Percentiles rank a stretch among this genome's conserved stretches.
Evolutionary conservation across 2,888 invertebrate species (phyloP).

Genomic region (Coremacera marginata): DNA sequence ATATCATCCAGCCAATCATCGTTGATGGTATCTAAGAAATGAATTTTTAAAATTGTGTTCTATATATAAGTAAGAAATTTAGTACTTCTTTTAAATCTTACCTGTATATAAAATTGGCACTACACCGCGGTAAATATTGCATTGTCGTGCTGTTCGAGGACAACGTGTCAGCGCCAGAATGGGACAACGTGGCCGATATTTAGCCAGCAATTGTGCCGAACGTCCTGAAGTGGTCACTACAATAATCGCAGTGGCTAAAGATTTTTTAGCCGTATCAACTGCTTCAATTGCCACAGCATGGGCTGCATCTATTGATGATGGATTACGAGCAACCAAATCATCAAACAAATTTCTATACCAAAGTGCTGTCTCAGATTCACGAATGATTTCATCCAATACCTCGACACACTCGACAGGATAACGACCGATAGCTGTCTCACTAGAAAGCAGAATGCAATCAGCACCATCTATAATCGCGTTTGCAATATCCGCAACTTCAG

Average conservation of each 20-base stretch:
- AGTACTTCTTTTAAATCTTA: constrained; percentile 64
- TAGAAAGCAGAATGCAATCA: constrained; percentile 97
- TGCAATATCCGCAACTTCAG: constrained; percentile 96
- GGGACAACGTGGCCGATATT: constrained; percentile 92
- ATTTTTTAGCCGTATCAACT: constrained; percentile 91
- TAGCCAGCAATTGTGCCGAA: constrained; percentile 85
- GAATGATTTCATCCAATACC: constrained; percentile 89
- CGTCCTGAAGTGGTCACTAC: constrained; percentile 73
- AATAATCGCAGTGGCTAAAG: constrained; percentile 87
- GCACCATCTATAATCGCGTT: constrained; percentile 97
- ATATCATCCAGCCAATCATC: constrained; percentile 90
- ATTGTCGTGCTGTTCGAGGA: constrained; percentile 85
- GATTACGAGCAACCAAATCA: constrained; percentile 73
- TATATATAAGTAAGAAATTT: no score
- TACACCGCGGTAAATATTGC: constrained; percentile 90
- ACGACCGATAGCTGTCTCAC: constrained; percentile 96
- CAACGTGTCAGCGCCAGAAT: constrained; percentile 89
- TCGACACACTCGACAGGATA: constrained; percentile 89
- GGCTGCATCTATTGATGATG: constrained; percentile 82
- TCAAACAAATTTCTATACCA: constrained; percentile 90
- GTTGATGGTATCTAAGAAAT: constrained; percentile 72
- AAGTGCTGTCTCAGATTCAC: constrained; percentile 94
- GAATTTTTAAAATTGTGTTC: no score
- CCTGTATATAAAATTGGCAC: constrained; percentile 86
- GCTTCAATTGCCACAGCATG: constrained; percentile 93